A percentile compares a stretch with the other conserved stretches of the same genome.
These are phyloP conservation scores for Poeciliopsis turneri DNA, from an alignment of 2,797 vertebrate species.

Conservation along the genomic window DNA sequence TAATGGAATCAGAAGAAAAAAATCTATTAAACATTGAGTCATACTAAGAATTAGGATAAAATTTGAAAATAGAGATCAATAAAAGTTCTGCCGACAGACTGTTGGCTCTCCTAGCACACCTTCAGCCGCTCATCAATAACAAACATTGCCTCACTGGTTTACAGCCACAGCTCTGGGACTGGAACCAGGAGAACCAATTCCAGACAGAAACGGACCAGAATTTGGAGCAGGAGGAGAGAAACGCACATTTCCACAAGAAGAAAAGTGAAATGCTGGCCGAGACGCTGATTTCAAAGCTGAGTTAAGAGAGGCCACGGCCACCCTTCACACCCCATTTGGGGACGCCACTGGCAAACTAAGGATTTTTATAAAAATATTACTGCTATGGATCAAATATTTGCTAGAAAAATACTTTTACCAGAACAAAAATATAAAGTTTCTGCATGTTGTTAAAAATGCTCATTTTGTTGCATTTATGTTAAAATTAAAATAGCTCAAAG, in stretches of 20 bases:
- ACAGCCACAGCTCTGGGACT: not conserved
- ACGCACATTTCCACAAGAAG: not conserved
- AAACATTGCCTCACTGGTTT: not conserved
- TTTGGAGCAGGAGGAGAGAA: not conserved
- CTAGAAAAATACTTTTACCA: not conserved
- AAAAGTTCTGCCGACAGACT: not conserved
- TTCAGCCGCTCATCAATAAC: not conserved
- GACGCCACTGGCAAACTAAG: not conserved
- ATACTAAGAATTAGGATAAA: not conserved
- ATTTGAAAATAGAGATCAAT: not conserved
- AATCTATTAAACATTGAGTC: not conserved
- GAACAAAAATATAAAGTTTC: not conserved
- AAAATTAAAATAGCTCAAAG: conserved; percentile 1
- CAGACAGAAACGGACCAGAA: not conserved
- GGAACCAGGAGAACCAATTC: not conserved
- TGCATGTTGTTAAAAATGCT: not conserved
- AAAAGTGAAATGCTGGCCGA: not conserved
- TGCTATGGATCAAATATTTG: not conserved
- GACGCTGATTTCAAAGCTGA: not conserved
- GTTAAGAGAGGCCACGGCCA: too few relatives aligned
- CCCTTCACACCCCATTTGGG: too few relatives aligned
- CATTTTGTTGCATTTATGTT: not conserved
- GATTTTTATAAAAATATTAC: not conserved
- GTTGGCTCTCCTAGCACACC: not conserved
- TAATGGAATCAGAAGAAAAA: not conserved